Base-by-base conservation (phyloP, 2,113 vertebrate genomes). In the Lamprologus tigripictilis region DNA sequence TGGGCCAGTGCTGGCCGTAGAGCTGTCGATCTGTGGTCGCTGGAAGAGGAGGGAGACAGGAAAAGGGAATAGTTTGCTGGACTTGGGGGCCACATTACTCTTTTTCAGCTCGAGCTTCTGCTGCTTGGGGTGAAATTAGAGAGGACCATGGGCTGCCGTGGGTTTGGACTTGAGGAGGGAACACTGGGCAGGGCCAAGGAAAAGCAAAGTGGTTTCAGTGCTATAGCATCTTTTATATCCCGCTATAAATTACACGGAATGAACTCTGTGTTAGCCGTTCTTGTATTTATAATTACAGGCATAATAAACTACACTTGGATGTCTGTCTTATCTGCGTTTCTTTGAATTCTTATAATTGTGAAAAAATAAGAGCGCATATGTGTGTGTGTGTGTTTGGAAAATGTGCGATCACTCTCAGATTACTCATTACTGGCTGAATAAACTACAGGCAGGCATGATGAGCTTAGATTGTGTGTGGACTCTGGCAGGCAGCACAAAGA, bases 111-210 rank as follows among this genome's bases (percentile, higher is more conserved):
- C 87, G 37, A 80, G 90, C 92, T 95, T 95, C 93, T 96, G 96
- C 95, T 96, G 95, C 94, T 95, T 89, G 85, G 92, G 93, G 94
- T 96, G 96, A 97, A 97, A 96, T 96, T 95, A 92, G 96, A 97
- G 96, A 96, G 94, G 89, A 93, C 88, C 94, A 85, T 68, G 88
- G 93, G 85, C 89, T 94, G 91, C 92, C 95, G 88, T 84, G 91
- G 92, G 89, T 94, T 94, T 90, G 92, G 93, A 94, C 55, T 31
- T 61, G 82, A 91, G 86, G 84, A 91, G 88, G 87, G 91, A 93
- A 66, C 53, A 28, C 78, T 83, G 76, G 92, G 95, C 89, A 91
- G 89, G 87, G 93, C 94, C 91, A 94, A 95, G 81, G 33, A 92
- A 95, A 95, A 94, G 93, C 92, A 91, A 68, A 78, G 93, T 7